phyloP scores from a whole-genome alignment of 2,113 vertebrate genomes.

The Apaloderma vittatum region DNA sequence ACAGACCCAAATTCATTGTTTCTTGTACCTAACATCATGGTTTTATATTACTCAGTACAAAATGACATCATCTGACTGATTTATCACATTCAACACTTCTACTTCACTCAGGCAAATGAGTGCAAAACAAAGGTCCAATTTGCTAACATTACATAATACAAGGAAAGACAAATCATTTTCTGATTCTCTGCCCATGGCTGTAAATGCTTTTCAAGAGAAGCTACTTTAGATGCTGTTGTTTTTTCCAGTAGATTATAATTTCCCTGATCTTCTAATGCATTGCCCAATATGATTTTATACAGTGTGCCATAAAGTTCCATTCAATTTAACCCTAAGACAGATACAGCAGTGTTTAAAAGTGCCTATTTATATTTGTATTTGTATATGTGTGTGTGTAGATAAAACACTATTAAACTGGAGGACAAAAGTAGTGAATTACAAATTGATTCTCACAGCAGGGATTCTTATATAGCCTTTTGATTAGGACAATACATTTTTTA shows the following conservation, averaged over 20 bases:
- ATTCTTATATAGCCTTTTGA: neutral
- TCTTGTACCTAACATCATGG: neutral
- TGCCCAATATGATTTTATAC: neutral
- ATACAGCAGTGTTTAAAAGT: neutral
- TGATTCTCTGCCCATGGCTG: neutral
- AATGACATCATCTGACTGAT: neutral
- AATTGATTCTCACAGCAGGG: constrained; percentile 16
- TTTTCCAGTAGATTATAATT: neutral
- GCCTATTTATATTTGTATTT: neutral
- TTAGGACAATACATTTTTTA: neutral
- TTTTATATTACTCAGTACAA: neutral
- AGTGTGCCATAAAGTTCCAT: neutral
- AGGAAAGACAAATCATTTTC: neutral
- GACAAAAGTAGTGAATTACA: neutral
- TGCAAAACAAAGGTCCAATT: neutral
- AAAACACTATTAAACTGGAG: neutral
- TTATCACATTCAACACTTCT: neutral
- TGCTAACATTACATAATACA: neutral
- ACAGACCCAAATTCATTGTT: neutral
- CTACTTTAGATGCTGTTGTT: neutral
- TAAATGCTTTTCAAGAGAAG: neutral
- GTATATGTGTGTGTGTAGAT: neutral
- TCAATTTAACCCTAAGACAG: neutral
- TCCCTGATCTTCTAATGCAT: neutral
- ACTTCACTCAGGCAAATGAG: neutral